A percentile compares a stretch with the other conserved stretches of the same genome.
Conservation (phyloP, 37 sponge, comb jelly and placozoan genomes). For the Halichondria panicea region DNA sequence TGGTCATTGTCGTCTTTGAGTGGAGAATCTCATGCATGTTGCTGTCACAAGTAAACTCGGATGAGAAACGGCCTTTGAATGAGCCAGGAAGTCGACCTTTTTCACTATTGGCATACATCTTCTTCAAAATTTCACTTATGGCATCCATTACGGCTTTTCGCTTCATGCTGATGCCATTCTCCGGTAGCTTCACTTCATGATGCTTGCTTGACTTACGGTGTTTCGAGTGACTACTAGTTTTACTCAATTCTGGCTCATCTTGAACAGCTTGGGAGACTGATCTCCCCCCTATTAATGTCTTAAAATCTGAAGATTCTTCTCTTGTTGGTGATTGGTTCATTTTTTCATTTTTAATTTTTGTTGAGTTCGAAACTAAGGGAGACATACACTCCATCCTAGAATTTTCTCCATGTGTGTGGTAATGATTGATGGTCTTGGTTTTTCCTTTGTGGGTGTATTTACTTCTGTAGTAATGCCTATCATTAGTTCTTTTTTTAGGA, state of each 20-base stretch:
- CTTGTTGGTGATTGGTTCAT: too few relatives aligned
- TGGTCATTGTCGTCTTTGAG: slow-evolving; percentile 66
- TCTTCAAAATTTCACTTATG: slow-evolving; percentile 68
- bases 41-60: slow-evolving; percentile 69
- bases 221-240: neutral
- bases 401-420: too few relatives aligned
- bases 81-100: slow-evolving; percentile 64
- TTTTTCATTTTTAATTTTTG: too few relatives aligned
- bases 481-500: too few relatives aligned
- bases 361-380: too few relatives aligned
- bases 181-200: slow-evolving; percentile 19
- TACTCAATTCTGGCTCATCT: slow-evolving; percentile 5
- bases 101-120: slow-evolving; percentile 66
- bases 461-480: too few relatives aligned
- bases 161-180: slow-evolving; percentile 65
- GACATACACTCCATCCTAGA: too few relatives aligned
- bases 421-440: too few relatives aligned
- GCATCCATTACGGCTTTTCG: slow-evolving; percentile 75
- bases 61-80: slow-evolving; percentile 70
- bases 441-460: too few relatives aligned
- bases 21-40: slow-evolving; percentile 68
- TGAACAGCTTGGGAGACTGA: slow-evolving; percentile 18
- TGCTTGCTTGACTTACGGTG: neutral
- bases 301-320: too few relatives aligned
- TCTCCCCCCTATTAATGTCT: too few relatives aligned